Evolutionary conservation across 2,888 invertebrate species (phyloP).

Genomic region (Agrilus mali): DNA sequence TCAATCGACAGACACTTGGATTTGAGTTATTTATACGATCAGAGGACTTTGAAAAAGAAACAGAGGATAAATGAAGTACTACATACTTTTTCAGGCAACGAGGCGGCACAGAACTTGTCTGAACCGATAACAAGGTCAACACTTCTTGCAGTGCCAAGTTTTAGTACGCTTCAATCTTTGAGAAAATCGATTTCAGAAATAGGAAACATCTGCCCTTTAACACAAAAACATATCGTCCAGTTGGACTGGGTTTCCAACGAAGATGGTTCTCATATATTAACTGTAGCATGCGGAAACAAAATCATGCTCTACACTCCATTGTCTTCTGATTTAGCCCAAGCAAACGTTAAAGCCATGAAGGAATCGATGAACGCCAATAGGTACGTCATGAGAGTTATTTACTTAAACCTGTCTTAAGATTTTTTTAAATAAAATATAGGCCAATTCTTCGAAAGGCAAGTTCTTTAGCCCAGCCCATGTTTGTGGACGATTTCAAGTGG

Average conservation of each 20-base stretch:
- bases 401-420: conserved; percentile 32
- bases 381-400: neutral
- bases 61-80: conserved; percentile 69
- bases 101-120: conserved; percentile 37
- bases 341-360: conserved; percentile 62
- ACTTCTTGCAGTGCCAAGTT: conserved; percentile 77
- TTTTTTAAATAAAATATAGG: conserved; percentile 40
- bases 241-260: conserved; percentile 99
- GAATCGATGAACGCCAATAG: conserved; percentile 12
- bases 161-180: conserved; percentile 77
- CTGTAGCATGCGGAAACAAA: conserved; percentile 90
- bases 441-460: conserved; percentile 84
- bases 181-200: conserved; percentile 82
- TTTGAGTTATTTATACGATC: conserved; percentile 70
- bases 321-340: conserved; percentile 88
- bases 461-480: conserved; percentile 78
- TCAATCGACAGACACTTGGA: conserved; percentile 73
- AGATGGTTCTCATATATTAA: conserved; percentile 95
- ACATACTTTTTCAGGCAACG: conserved; percentile 71
- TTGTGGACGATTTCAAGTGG: conserved; percentile 90
- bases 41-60: conserved; percentile 66
- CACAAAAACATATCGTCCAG: conserved; percentile 87
- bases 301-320: conserved; percentile 87
- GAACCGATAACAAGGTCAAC: conserved; percentile 31
- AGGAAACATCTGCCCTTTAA: conserved; percentile 80